A percentile compares a stretch with the other conserved stretches of the same genome.
Conservation (phyloP, 2,113 vertebrate species). For the Gorsachius goisagi region DNA sequence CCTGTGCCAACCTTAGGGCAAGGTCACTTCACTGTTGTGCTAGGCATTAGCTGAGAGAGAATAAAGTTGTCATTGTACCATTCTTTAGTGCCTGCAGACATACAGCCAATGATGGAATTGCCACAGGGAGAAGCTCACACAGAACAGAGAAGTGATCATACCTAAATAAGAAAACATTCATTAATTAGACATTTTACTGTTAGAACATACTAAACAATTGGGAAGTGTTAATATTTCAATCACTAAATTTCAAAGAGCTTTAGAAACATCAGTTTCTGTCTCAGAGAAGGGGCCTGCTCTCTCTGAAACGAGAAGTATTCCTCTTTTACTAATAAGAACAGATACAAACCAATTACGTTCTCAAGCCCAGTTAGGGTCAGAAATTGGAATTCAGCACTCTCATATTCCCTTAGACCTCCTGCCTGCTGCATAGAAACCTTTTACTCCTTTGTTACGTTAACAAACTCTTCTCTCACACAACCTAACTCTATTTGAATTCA, state of each 20-base stretch:
- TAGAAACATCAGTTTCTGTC: background rate
- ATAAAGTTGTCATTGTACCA: slow-evolving; percentile 69
- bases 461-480: background rate
- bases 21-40: background rate
- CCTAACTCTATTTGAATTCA: background rate
- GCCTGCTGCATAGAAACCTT: background rate
- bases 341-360: background rate
- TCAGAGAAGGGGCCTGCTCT: background rate
- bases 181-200: background rate
- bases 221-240: background rate
- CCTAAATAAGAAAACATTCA: slow-evolving; percentile 64
- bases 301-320: background rate
- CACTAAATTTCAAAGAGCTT: background rate
- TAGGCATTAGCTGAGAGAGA: background rate
- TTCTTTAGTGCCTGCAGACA: slow-evolving; percentile 85
- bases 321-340: background rate
- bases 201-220: background rate
- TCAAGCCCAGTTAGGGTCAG: background rate
- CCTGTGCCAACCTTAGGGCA: background rate
- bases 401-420: background rate
- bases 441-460: background rate
- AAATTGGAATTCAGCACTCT: background rate
- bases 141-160: slow-evolving; percentile 95
- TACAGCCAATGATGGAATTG: slow-evolving; percentile 86
- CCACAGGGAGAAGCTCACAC: slow-evolving; percentile 92